Base-by-base conservation (phyloP, 2,888 invertebrate genomes). In the Unio delphinus region DNA sequence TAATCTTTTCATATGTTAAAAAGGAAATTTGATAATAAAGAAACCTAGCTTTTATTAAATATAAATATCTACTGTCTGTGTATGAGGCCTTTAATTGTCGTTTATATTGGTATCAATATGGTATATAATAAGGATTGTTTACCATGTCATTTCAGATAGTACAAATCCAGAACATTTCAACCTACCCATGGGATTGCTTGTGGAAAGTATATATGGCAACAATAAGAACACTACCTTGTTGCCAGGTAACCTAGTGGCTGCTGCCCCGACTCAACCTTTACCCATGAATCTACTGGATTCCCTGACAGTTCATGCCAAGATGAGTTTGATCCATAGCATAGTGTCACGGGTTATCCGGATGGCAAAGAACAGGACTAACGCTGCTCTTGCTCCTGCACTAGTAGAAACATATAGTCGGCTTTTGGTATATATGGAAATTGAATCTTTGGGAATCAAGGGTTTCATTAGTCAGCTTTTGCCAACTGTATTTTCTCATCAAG, bases 391-490 rank as follows among this genome's bases (percentile, higher is more conserved):
- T 0, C 97, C 98, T 0, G 97, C 97, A 0, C 91, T 98, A 1
- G 95, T 98, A 0, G 98, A 98, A 91, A 98, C 98, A 0, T 98
- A 98, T 91, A 96, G 96, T 71, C 92, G 98, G 65, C 91, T 98
- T 23, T 91, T 98, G 66, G 97, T 98, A 0, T 98, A 98, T 87
- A 97, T 96, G 15, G 98, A 98, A 92, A 98, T 98, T 68, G 98
- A 98, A 90, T 96, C 97, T 23, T 92, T 98, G 65, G 98, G 98
- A 55, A 97, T 98, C 75, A 98, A 98, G 91, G 97, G 96, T 67
- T 98, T 98, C 89, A 95, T 98, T 81, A 95, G 96, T 94, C 96
- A 97, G 90, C 90, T 98, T 61, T 90, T 98, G 78, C 97, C 98
- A 0, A 95, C 94, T 45, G 97, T 97, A 58, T 96, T 96, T 88